Percentiles rank a stretch among this genome's conserved stretches.
Conservation (phyloP, 2,888 invertebrate genomes). For the Trypoxylon attenuatum region DNA sequence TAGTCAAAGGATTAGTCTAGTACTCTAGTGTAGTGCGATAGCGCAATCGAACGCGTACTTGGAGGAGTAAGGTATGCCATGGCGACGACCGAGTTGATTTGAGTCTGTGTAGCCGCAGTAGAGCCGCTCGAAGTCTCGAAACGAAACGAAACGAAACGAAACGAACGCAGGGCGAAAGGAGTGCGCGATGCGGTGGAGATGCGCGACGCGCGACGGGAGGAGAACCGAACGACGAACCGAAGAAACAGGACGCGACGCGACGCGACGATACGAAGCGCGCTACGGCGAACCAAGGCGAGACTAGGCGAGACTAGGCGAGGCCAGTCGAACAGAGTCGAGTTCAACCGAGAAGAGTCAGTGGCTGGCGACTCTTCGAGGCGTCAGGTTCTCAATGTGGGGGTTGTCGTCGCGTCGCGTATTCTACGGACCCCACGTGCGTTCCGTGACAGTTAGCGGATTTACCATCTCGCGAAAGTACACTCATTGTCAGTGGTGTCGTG, state of each 20-base stretch:
- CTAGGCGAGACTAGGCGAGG: slow-evolving; percentile 72
- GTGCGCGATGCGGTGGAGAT: not conserved
- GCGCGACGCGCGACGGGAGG: slow-evolving; percentile 13
- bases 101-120: slow-evolving; percentile 22
- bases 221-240: slow-evolving; percentile 2
- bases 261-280: slow-evolving; percentile 62
- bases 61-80: too few species aligned
- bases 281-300: slow-evolving; percentile 63
- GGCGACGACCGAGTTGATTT: too few species aligned
- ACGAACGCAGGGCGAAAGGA: not conserved
- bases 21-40: too few species aligned
- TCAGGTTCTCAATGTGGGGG: slow-evolving; percentile 77
- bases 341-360: slow-evolving; percentile 59
- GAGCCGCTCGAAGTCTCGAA: slow-evolving; percentile 8
- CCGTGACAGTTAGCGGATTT: slow-evolving; percentile 58
- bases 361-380: slow-evolving; percentile 71
- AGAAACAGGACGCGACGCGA: slow-evolving; percentile 59
- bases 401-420: slow-evolving; percentile 79
- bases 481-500: too few species aligned
- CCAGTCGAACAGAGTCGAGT: slow-evolving; percentile 77
- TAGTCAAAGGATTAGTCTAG: too few species aligned
- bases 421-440: slow-evolving; percentile 76
- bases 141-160: slow-evolving; percentile 73
- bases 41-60: too few species aligned
- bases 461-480: not conserved